Evolutionary conservation across 2,113 vertebrate genomes (phyloP), one percentile per base, ranked within the genome.

Genomic region (Megatriorchis doriae): DNA sequence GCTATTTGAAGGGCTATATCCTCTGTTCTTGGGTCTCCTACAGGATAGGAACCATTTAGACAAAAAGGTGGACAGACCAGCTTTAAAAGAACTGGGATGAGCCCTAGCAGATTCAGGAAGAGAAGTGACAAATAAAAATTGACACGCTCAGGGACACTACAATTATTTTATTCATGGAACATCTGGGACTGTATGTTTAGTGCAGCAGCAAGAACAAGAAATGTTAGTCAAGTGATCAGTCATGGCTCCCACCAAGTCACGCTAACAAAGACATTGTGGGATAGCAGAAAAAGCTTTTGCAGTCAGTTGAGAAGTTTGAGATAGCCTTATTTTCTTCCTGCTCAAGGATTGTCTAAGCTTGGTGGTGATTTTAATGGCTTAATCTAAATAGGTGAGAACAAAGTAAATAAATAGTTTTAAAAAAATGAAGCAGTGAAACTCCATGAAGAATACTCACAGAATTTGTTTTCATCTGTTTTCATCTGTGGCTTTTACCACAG

Each of bases 141-240:
- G 74, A 77, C 67, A 88, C 13, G 72, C 4, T 73, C 27, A 29
- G 74, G 53, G 58, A 66, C 36, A 38, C n/a, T 42, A 17, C 13
- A 77, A 75, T 90, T 93, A 82, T 93, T 95, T 95, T 93, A 90
- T 87, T 94, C 71, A 83, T 86, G 88, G 53, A 95, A 88, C 93
- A 94, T 93, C 88, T 96, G 93, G 74, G 34, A 34, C 58, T 65
- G 31, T 55, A 66, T 52, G 81, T 63, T 52, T 79, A 55, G 61
- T 67, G 40, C 67, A 90, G 53, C 74, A 77, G 71, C 27, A 75
- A 82, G 74, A 90, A 86, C 61, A 93, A 73, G 78, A 70, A 90
- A 92, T 81, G 50, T 29, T 87, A 87, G 85, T 85, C 86, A 74
- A 73, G 40, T 42, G 67, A 94, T 97, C 75, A 83, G 58, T 36